Conservation (phyloP, 2,113 vertebrate genomes). For the Rostratula benghalensis region DNA sequence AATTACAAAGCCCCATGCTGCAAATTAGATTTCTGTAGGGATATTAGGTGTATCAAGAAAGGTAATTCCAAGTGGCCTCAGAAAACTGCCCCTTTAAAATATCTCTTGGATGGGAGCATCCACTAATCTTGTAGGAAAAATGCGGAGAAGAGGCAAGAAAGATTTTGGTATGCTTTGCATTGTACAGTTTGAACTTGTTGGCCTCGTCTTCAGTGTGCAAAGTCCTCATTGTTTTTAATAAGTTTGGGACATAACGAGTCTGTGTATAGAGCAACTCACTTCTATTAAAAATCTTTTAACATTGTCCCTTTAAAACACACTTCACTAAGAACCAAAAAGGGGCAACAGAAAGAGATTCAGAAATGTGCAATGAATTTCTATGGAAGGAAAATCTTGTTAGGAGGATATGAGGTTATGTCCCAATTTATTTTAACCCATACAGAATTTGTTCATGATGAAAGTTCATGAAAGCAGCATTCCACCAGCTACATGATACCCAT, state of each 20-base stretch:
- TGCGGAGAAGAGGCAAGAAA: not conserved
- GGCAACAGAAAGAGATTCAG: not conserved
- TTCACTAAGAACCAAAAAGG: not conserved
- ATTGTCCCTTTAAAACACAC: not conserved
- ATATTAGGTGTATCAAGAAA: constrained; percentile 53
- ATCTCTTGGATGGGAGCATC: not conserved
- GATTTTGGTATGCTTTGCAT: not conserved
- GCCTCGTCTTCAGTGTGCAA: not conserved
- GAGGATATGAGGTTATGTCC: not conserved
- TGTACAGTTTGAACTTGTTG: not conserved
- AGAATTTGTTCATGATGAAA: accelerated
- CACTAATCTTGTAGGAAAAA: not conserved
- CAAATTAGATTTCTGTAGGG: constrained; percentile 61
- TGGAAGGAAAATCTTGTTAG: not conserved
- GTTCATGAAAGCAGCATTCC: not conserved
- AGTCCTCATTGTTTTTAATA: not conserved
- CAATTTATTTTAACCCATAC: not conserved
- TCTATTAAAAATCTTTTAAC: not conserved
- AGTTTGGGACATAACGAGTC: not conserved
- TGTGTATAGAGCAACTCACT: not conserved
- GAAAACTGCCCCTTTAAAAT: not conserved
- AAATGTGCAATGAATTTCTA: not conserved
- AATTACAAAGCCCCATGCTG: constrained; percentile 63
- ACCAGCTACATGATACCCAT: not conserved
- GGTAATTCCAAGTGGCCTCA: constrained; percentile 17